Conservation (phyloP, 2,888 invertebrate genomes). For the Octodonta nipae region DNA sequence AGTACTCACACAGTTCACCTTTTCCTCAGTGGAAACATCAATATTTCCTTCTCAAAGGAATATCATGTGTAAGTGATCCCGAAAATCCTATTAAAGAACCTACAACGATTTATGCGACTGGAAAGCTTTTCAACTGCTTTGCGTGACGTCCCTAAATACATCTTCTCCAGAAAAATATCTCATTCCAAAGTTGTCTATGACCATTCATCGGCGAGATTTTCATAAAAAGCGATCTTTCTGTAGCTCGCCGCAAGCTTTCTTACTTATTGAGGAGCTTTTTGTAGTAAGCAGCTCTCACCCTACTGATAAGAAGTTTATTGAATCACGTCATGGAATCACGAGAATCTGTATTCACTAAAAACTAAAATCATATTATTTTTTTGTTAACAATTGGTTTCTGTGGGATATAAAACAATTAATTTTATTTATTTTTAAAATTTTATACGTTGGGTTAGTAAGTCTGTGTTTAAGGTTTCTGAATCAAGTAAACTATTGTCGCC, state of each 20-base stretch:
- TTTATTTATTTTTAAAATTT: too few relatives aligned
- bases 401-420: too few relatives aligned
- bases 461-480: too few relatives aligned
- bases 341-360: too few relatives aligned
- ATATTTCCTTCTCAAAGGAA: not conserved
- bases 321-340: conserved; percentile 31
- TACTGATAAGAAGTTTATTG: conserved; percentile 29
- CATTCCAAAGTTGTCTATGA: conserved; percentile 25
- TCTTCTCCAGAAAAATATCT: conserved; percentile 21
- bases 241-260: conserved; percentile 26
- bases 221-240: conserved; percentile 22
- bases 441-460: too few relatives aligned
- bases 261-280: conserved; percentile 27
- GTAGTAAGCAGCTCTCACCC: conserved; percentile 16
- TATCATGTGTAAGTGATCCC: conserved; percentile 9
- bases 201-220: conserved; percentile 23
- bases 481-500: too few relatives aligned
- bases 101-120: conserved; percentile 18
- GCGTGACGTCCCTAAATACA: conserved; percentile 17
- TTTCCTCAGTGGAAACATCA: not conserved
- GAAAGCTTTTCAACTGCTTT: conserved; percentile 19
- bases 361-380: too few relatives aligned
- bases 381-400: too few relatives aligned
- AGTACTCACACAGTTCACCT: conserved; percentile 1
- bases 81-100: conserved; percentile 20